Conservation (phyloP, 1,140 invertebrate genomes). For the Ericerus pela region DNA sequence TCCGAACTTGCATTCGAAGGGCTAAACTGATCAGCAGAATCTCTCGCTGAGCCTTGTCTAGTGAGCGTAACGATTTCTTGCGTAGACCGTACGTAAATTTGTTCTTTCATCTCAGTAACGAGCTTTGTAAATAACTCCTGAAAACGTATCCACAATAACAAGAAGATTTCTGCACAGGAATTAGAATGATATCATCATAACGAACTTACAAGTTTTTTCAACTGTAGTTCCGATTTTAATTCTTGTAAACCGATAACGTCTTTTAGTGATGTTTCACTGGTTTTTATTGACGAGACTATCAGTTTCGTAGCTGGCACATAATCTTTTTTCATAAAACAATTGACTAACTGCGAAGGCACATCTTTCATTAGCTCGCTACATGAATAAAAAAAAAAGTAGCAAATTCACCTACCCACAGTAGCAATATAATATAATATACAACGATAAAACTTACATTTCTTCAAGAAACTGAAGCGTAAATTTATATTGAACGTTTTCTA, state of each 20-base stretch:
- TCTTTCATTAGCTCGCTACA: conserved; percentile 60
- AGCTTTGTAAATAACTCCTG: conserved; percentile 51
- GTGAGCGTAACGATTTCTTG: conserved; percentile 25
- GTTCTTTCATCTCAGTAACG: conserved; percentile 53
- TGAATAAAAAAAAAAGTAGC: conserved; percentile 21
- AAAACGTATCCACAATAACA: conserved; percentile 18
- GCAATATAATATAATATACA: not conserved
- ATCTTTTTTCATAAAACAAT: conserved; percentile 53
- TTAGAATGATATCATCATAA: not conserved
- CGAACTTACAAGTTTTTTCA: conserved; percentile 44
- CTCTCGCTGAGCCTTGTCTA: not conserved
- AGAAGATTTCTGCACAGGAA: not conserved
- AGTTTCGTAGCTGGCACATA: conserved; percentile 76
- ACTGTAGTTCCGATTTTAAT: conserved; percentile 50
- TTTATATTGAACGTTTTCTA: conserved; percentile 84
- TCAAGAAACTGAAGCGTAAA: conserved; percentile 58
- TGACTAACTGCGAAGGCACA: conserved; percentile 58
- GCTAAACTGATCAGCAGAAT: not conserved
- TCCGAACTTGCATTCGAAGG: not conserved
- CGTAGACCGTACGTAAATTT: conserved; percentile 54
- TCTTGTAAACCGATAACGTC: conserved; percentile 69
- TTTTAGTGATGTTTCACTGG: conserved; percentile 52
- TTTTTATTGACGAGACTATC: conserved; percentile 49
- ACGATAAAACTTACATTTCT: conserved; percentile 17
- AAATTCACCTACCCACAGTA: conserved; percentile 14